phyloP scores from a whole-genome alignment of 2,113 vertebrate genomes.

The Trogon surrucura region DNA sequence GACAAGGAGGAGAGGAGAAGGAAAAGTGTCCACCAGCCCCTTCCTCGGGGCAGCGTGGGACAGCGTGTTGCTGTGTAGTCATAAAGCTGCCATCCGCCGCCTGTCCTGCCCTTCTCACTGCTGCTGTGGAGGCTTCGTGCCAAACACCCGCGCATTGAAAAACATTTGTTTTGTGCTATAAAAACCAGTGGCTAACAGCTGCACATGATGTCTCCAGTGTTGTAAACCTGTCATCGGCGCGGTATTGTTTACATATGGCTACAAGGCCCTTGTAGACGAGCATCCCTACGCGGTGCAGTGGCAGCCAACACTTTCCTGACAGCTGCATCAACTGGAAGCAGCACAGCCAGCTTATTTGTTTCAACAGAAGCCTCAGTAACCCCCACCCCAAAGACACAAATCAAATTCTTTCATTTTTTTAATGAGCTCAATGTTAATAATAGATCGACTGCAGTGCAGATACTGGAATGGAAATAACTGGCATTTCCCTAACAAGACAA shows the following conservation, averaged over 20 bases:
- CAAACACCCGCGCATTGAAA: background rate
- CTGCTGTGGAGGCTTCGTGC: background rate
- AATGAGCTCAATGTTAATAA: constrained; percentile 79
- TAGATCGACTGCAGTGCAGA: constrained; percentile 79
- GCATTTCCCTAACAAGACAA: constrained; percentile 78
- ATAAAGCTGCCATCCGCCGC: background rate
- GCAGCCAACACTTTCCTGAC: constrained; percentile 70
- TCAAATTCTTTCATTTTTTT: constrained; percentile 72
- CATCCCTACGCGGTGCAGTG: constrained; percentile 28
- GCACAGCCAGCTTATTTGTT: constrained; percentile 65
- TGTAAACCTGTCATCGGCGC: constrained; percentile 78
- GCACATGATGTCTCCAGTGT: constrained; percentile 62
- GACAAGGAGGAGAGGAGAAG: background rate
- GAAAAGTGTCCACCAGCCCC: background rate
- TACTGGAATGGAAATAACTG: constrained; percentile 76
- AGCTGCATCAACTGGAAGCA: constrained; percentile 76
- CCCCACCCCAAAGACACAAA: constrained; percentile 66
- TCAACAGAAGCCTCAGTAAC: constrained; percentile 33
- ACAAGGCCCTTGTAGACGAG: constrained; percentile 70
- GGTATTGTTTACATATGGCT: constrained; percentile 79
- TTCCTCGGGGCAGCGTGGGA: accelerated
- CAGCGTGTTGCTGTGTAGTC: background rate
- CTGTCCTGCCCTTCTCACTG: background rate
- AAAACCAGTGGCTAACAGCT: constrained; percentile 74
- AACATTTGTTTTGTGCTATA: constrained; percentile 66